These are phyloP conservation scores for Cyclopterus lumpus DNA, from an alignment of 2,797 vertebrate genomes.

Conservation along the genomic window DNA sequence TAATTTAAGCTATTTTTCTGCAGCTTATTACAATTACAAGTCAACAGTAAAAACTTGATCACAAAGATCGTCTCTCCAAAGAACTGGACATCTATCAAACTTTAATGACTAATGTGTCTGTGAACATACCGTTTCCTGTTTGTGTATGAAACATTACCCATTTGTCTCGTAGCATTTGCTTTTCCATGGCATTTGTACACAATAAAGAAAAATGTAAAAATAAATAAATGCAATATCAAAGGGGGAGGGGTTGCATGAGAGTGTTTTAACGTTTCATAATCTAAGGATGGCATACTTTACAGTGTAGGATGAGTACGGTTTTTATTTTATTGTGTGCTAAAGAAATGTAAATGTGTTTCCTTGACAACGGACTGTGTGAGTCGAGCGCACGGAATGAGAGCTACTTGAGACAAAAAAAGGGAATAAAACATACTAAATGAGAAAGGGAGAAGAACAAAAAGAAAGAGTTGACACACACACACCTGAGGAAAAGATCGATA, in stretches of 20 bases:
- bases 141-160: not conserved
- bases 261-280: not conserved
- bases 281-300: not conserved
- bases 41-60: not conserved
- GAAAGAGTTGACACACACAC: conserved; percentile 37
- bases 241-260: not conserved
- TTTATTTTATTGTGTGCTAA: conserved; percentile 8
- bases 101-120: not conserved
- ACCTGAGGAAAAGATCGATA: conserved; percentile 68
- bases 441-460: conserved; percentile 34
- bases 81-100: not conserved
- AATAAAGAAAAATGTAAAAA: not conserved
- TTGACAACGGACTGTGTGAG: conserved; percentile 65
- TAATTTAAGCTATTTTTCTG: not conserved
- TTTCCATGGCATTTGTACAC: not conserved
- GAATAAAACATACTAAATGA: conserved; percentile 50
- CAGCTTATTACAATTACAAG: not conserved
- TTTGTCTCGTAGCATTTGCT: not conserved
- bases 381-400: conserved; percentile 31
- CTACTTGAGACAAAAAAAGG: conserved; percentile 44
- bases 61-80: not conserved
- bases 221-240: not conserved
- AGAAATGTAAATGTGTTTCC: conserved; percentile 44
- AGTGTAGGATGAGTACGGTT: not conserved
- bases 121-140: not conserved